Evolutionary conservation across 2,888 invertebrate genomes (phyloP).

Genomic region (Aphidoletes aphidimyza): DNA sequence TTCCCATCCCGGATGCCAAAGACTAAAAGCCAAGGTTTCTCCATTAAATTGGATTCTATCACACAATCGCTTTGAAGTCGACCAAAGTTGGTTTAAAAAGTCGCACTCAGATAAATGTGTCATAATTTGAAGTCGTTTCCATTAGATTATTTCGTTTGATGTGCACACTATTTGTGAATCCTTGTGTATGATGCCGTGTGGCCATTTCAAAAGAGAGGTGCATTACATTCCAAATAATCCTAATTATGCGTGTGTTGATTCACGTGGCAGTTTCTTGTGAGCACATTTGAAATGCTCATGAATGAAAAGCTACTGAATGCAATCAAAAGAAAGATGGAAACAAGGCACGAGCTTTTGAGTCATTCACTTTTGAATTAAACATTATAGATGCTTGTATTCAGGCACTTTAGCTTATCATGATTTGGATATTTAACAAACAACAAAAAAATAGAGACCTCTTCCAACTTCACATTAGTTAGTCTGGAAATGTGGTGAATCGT

Average conservation of each 20-base stretch:
- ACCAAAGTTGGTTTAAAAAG: conserved; percentile 10
- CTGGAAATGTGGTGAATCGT: conserved; percentile 30
- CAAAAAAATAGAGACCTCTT: background rate
- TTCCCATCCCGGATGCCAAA: background rate
- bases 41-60: conserved; percentile 14
- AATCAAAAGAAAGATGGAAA: background rate
- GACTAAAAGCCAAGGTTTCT: background rate
- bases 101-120: conserved; percentile 38
- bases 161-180: background rate
- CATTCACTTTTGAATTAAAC: conserved; percentile 38
- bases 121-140: conserved; percentile 39
- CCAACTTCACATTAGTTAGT: conserved; percentile 26
- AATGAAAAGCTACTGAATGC: background rate
- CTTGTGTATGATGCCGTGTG: too few species aligned
- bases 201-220: background rate
- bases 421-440: background rate
- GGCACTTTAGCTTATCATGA: conserved; percentile 45
- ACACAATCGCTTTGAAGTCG: conserved; percentile 35
- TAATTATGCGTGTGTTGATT: conserved; percentile 11
- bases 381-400: conserved; percentile 22
- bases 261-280: background rate
- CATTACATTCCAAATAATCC: conserved; percentile 28
- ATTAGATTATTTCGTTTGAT: conserved; percentile 51
- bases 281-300: background rate
- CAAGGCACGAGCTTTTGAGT: background rate